A percentile compares a stretch with the other conserved stretches of the same genome.
Conservation (phyloP, 2,888 invertebrate genomes). For the Anthoptus insignis region DNA sequence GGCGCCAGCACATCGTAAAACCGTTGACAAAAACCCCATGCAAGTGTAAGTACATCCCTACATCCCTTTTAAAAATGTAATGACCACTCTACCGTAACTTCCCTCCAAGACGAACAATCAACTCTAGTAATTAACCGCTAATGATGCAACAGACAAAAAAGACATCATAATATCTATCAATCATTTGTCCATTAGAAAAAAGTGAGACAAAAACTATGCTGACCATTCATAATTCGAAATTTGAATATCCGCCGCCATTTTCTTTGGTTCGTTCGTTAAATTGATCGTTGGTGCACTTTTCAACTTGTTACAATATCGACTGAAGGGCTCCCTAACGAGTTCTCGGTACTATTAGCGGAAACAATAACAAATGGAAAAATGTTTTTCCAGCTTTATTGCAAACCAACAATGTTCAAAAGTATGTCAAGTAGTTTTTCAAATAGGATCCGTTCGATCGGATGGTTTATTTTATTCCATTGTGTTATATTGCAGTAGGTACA, state of each 20-base stretch:
- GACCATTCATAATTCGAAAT: constrained; percentile 76
- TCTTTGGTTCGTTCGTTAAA: constrained; percentile 33
- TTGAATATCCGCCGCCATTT: constrained; percentile 66
- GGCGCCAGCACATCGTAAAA: neutral
- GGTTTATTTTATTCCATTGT: no score
- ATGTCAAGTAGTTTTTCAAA: constrained; percentile 26
- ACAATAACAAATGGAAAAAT: constrained; percentile 19
- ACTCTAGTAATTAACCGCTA: constrained; percentile 83
- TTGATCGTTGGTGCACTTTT: constrained; percentile 59
- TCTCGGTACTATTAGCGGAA: constrained; percentile 11
- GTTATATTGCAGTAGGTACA: no score
- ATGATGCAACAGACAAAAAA: constrained; percentile 80
- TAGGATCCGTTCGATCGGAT: no score
- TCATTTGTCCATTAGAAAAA: constrained; percentile 79
- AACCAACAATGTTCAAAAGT: constrained; percentile 16
- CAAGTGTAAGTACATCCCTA: neutral
- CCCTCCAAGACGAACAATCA: constrained; percentile 71
- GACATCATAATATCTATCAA: constrained; percentile 80
- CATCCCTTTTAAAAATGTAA: constrained; percentile 39
- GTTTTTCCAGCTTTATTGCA: constrained; percentile 22
- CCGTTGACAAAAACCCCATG: neutral
- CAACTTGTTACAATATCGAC: constrained; percentile 58
- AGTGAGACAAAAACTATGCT: constrained; percentile 51
- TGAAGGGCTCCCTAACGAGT: constrained; percentile 30
- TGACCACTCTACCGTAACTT: constrained; percentile 55